Conservation (phyloP, 1,140 invertebrate genomes). For the Bemisia tabaci region DNA sequence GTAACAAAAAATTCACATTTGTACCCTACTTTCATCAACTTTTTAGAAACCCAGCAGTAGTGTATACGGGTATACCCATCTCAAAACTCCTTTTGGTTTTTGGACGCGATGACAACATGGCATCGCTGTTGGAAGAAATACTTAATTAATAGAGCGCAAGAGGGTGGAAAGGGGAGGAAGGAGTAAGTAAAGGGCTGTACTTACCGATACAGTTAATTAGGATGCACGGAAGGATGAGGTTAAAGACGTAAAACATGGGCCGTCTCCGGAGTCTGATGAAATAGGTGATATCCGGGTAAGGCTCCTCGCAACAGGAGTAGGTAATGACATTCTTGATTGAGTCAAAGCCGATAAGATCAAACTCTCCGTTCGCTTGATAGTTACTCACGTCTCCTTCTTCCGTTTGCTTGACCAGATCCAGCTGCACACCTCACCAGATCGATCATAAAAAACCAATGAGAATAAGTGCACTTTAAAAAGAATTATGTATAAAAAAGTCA, state of each 20-base stretch:
- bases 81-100: too few relatives aligned
- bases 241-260: constrained; percentile 85
- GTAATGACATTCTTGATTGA: constrained; percentile 52
- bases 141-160: too few relatives aligned
- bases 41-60: too few relatives aligned
- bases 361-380: constrained; percentile 67
- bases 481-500: too few relatives aligned
- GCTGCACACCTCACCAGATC: constrained; percentile 35
- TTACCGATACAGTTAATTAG: constrained; percentile 74
- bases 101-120: too few relatives aligned
- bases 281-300: constrained; percentile 50
- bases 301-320: constrained; percentile 53
- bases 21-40: too few relatives aligned
- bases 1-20: too few relatives aligned
- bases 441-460: constrained; percentile 1
- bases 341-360: constrained; percentile 57
- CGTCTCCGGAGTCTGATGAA: constrained; percentile 55
- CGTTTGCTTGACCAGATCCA: constrained; percentile 53
- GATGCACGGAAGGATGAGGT: constrained; percentile 76
- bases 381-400: constrained; percentile 59
- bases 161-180: too few relatives aligned
- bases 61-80: too few relatives aligned
- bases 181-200: too few relatives aligned
- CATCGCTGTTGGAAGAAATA: too few relatives aligned
- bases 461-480: too few relatives aligned